Conservation (phyloP, 2,797 vertebrate genomes). For the Philypnodon macrostomus region DNA sequence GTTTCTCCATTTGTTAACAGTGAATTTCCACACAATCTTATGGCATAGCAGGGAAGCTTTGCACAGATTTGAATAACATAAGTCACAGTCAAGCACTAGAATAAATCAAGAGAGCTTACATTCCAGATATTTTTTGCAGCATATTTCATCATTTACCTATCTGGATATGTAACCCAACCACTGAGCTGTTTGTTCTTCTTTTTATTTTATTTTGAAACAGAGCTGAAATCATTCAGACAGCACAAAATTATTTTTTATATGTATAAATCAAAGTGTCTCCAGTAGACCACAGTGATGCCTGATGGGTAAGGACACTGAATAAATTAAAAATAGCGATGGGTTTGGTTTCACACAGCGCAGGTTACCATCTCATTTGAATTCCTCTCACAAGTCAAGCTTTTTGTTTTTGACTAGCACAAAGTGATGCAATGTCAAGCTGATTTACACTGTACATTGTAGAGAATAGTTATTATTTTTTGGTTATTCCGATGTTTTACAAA, state of each 20-base stretch:
- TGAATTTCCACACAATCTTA: conserved; percentile 22
- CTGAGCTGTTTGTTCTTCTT: conserved; percentile 25
- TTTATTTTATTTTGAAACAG: conserved; percentile 51
- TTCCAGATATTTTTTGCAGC: conserved; percentile 57
- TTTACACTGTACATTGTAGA: conserved; percentile 10
- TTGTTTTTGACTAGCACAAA: conserved; percentile 25
- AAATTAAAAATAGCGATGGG: conserved; percentile 34
- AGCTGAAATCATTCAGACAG: conserved; percentile 40
- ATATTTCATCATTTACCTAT: conserved; percentile 66
- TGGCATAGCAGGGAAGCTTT: conserved; percentile 31
- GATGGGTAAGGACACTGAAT: conserved; percentile 22
- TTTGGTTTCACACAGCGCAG: conserved; percentile 27
- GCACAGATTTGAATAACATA: conserved; percentile 48
- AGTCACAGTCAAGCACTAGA: conserved; percentile 33
- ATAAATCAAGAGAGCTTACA: conserved; percentile 31
- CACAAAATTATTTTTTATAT: conserved; percentile 16
- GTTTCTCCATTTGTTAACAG: conserved; percentile 35
- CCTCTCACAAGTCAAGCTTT: conserved; percentile 15
- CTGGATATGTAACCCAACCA: conserved; percentile 48
- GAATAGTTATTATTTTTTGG: conserved; percentile 7
- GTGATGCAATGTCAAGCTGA: conserved; percentile 38
- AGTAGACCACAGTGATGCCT: conserved; percentile 15
- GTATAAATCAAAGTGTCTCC: conserved; percentile 22
- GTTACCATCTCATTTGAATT: conserved; percentile 30
- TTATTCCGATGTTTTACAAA: not conserved